phyloP scores from a whole-genome alignment of 2,113 vertebrate genomes.

The Struthidea cinerea region DNA sequence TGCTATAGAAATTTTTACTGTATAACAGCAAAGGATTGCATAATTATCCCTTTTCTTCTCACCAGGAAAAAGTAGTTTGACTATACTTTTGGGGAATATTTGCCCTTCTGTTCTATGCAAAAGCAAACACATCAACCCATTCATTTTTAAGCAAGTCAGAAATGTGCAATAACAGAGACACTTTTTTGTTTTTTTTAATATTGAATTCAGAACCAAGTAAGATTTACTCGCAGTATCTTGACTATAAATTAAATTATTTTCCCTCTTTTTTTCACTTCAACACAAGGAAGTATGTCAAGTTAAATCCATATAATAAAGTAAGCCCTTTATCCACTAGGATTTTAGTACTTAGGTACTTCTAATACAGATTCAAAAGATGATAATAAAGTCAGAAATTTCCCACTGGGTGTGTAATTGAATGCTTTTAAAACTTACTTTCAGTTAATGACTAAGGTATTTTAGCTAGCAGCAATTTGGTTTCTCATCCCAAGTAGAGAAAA shows the following conservation, averaged over 20 bases:
- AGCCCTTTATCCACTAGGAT: slow-evolving; percentile 56
- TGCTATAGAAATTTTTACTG: neutral
- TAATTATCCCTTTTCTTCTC: neutral
- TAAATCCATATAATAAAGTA: slow-evolving; percentile 44
- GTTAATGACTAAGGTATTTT: slow-evolving; percentile 77
- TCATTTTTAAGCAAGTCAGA: neutral
- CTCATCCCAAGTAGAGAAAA: slow-evolving; percentile 66
- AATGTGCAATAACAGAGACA: neutral
- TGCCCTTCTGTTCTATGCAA: neutral
- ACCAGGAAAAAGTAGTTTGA: neutral
- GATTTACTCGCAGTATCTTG: neutral
- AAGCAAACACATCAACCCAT: neutral
- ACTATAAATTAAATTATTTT: neutral
- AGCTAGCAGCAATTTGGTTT: slow-evolving; percentile 70
- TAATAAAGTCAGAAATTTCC: slow-evolving; percentile 77
- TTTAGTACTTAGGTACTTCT: slow-evolving; percentile 65
- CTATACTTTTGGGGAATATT: slow-evolving; percentile 8
- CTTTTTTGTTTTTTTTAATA: neutral
- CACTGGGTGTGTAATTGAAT: slow-evolving; percentile 73
- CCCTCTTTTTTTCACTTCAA: neutral
- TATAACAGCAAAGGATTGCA: neutral
- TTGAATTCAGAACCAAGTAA: neutral
- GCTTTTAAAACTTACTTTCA: slow-evolving; percentile 71
- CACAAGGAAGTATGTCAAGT: neutral
- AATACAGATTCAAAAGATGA: slow-evolving; percentile 71